Evolutionary conservation across 2,888 invertebrate species (phyloP).

Genomic region (Parnassius smintheus): DNA sequence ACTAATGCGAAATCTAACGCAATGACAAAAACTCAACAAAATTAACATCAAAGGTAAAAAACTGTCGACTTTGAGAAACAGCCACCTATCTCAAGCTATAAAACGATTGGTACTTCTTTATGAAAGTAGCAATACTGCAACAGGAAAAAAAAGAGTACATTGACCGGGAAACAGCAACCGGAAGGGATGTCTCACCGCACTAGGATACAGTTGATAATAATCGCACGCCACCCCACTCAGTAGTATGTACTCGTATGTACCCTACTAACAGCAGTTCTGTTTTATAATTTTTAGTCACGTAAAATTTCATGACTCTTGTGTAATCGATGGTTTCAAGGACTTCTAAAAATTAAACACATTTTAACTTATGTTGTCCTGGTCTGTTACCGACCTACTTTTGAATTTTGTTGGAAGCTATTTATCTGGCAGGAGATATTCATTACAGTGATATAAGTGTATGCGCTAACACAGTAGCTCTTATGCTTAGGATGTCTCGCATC

Average conservation of each 20-base stretch:
- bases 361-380: too few species aligned
- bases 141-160: conserved; percentile 16
- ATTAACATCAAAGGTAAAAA: neutral
- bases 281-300: conserved; percentile 15
- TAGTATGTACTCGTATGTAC: neutral
- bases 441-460: too few species aligned
- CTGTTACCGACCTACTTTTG: too few species aligned
- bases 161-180: conserved; percentile 19
- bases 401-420: too few species aligned
- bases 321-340: neutral
- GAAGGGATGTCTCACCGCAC: conserved; percentile 25
- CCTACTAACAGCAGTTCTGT: conserved; percentile 3
- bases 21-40: neutral
- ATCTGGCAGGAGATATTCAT: too few species aligned
- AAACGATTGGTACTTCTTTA: conserved; percentile 6
- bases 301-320: neutral
- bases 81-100: neutral
- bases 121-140: conserved; percentile 5
- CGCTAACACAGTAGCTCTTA: too few species aligned
- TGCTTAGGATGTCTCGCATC: too few species aligned
- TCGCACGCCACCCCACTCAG: conserved; percentile 11
- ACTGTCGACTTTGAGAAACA: neutral
- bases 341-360: too few species aligned
- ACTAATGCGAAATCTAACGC: neutral
- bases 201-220: conserved; percentile 24